Evolutionary conservation across 2,888 invertebrate genomes (phyloP).

Genomic region (Cantharis rustica): DNA sequence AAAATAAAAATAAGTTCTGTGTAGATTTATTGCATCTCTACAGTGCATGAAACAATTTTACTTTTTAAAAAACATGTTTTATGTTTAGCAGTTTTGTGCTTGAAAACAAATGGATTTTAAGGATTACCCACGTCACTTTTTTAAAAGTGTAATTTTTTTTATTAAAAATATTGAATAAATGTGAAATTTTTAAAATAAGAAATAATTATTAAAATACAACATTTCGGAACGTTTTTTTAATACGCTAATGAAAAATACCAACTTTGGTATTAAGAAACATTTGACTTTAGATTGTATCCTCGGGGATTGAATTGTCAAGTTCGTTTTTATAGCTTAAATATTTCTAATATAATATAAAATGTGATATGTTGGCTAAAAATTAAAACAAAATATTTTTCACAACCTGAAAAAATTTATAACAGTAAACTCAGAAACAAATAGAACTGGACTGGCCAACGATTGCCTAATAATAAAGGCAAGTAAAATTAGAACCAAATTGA

Average conservation of each 20-base stretch:
- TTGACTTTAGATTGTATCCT: background rate
- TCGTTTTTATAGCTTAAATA: background rate
- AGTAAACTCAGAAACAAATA: too few relatives aligned
- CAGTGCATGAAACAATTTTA: background rate
- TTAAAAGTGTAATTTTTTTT: background rate
- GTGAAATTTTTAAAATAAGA: background rate
- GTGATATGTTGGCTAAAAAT: background rate
- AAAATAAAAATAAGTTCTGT: background rate
- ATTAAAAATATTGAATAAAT: background rate
- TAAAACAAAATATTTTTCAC: background rate
- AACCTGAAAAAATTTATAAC: too few relatives aligned
- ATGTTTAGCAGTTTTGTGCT: background rate
- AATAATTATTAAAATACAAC: background rate
- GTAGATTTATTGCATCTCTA: background rate
- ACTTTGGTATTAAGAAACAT: background rate
- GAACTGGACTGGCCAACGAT: too few relatives aligned
- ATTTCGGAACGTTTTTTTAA: background rate
- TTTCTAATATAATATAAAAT: background rate
- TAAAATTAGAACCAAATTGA: too few relatives aligned
- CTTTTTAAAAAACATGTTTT: background rate
- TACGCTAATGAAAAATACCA: background rate
- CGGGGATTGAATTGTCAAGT: background rate
- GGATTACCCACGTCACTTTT: background rate
- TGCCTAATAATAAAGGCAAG: too few relatives aligned
- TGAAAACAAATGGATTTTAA: background rate